Evolutionary conservation across 2,888 invertebrate genomes (phyloP), one percentile per base, ranked within the genome.

Genomic region (Mystacides longicornis): DNA sequence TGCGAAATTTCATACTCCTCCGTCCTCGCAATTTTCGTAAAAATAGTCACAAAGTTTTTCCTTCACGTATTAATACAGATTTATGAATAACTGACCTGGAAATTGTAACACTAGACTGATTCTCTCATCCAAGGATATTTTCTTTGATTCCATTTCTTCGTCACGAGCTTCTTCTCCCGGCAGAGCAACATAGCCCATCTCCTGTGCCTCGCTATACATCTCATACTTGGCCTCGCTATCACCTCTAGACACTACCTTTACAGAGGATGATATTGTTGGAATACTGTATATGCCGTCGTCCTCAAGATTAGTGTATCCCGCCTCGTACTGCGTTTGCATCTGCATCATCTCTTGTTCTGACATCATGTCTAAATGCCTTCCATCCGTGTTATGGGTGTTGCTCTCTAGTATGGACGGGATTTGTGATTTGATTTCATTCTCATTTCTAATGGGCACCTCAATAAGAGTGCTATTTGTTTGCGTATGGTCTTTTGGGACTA

Each of bases 151-250:
- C 16, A 20, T 16, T 19, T 31, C 43, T 18, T 55, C 55, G 4
- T 58, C 55, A 7, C 55, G 55, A 23, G 23, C 31, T 21, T 27
- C 37, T 19, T 22, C 47, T 19, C 31, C 46, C 16, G 48, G 49
- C 58, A 75, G 75, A 63, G 75, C 73, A 0, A 76, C 75, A 64
- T 76, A 76, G 62, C 74, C 73, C 58, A 75, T 66, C 1, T 72
- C 67, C 61, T 76, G 76, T 1, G 71, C 62, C 3, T 74, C 76
- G 1, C 74, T 75, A 64, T 75, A 77, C 68, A 68, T 75, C 33
- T 74, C 75, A 66, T 61, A 61, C 20, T 54, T 52, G 20, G 23
- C 31, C 11, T 56, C 58, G 46, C 49, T 46, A 19, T 46, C 56
- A 19, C 53, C 56, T 14, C 16, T 7, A n/a, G 14, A 42, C 20